Evolutionary conservation across 1,140 invertebrate genomes (phyloP).

Genomic region (Holcopasites calliopsidis): DNA sequence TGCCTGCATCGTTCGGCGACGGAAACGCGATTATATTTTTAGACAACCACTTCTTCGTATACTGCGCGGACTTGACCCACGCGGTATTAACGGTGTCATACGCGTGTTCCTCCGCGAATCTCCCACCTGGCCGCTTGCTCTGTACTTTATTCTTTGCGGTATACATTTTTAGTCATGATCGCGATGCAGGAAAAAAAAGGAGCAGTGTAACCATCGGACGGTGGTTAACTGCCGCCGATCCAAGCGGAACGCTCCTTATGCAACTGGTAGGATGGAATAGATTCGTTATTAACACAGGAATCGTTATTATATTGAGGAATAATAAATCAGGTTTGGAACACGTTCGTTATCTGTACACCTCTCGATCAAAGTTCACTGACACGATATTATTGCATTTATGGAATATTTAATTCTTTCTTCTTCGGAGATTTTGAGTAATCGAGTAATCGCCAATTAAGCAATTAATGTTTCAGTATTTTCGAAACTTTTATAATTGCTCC

Average conservation of each 20-base stretch:
- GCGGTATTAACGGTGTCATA: constrained; percentile 34
- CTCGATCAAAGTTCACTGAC: background rate
- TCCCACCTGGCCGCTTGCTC: background rate
- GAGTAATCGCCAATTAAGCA: too few relatives aligned
- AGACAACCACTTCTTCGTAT: constrained; percentile 33
- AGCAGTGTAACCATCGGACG: background rate
- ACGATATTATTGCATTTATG: background rate
- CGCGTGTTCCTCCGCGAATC: background rate
- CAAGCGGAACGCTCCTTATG: background rate
- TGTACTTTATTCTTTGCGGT: too few relatives aligned
- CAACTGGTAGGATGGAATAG: background rate
- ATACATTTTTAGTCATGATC: too few relatives aligned
- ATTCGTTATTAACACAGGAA: too few relatives aligned
- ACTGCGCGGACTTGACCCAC: constrained; percentile 45
- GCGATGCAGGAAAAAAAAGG: background rate
- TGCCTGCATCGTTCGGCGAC: constrained; percentile 5
- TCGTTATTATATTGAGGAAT: too few relatives aligned
- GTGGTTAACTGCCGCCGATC: background rate
- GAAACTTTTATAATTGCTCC: too few relatives aligned
- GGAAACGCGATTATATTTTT: constrained; percentile 49
- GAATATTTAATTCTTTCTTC: background rate
- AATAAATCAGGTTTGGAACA: too few relatives aligned
- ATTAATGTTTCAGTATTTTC: too few relatives aligned
- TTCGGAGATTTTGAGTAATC: too few relatives aligned
- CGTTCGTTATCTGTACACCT: too few relatives aligned